Evolutionary conservation across 1,140 invertebrate genomes (phyloP).

Genomic region (Drepana arcuata): DNA sequence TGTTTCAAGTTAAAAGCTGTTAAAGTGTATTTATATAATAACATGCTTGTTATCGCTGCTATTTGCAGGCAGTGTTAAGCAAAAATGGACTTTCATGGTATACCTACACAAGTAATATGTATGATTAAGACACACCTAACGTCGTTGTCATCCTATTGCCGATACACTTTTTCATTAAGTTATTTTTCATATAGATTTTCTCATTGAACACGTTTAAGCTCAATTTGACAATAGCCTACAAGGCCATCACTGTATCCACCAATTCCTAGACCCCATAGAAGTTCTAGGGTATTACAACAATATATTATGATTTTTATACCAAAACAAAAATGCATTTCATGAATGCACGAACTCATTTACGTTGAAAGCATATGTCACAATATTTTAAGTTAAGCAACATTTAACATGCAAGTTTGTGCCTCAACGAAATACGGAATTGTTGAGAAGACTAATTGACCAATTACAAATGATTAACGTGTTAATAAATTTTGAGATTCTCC

Average conservation of each 20-base stretch:
- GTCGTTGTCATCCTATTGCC: constrained; percentile 20
- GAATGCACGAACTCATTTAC: constrained; percentile 37
- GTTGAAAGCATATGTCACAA: constrained; percentile 53
- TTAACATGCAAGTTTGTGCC: constrained; percentile 31
- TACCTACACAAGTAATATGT: constrained; percentile 15
- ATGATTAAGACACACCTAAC: constrained; percentile 35
- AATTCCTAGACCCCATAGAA: constrained; percentile 2
- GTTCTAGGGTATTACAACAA: no score
- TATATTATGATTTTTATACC: constrained; percentile 7
- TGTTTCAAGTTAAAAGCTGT: constrained; percentile 65
- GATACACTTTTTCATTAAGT: constrained; percentile 10
- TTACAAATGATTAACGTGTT: constrained; percentile 34
- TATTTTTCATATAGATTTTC: constrained; percentile 7
- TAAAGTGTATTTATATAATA: constrained; percentile 43
- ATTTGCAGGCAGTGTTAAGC: constrained; percentile 44
- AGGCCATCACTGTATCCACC: neutral
- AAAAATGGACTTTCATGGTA: constrained; percentile 36
- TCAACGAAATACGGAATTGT: constrained; percentile 28
- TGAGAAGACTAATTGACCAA: constrained; percentile 29
- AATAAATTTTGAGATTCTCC: constrained; percentile 63
- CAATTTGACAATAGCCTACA: constrained; percentile 3
- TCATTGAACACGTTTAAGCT: constrained; percentile 13
- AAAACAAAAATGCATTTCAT: constrained; percentile 33
- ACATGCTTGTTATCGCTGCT: constrained; percentile 47
- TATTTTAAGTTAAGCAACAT: constrained; percentile 50